Evolutionary conservation across 2,888 invertebrate species (phyloP), one percentile per base, ranked within the genome.

Genomic region (Blastobasis lacticolella): DNA sequence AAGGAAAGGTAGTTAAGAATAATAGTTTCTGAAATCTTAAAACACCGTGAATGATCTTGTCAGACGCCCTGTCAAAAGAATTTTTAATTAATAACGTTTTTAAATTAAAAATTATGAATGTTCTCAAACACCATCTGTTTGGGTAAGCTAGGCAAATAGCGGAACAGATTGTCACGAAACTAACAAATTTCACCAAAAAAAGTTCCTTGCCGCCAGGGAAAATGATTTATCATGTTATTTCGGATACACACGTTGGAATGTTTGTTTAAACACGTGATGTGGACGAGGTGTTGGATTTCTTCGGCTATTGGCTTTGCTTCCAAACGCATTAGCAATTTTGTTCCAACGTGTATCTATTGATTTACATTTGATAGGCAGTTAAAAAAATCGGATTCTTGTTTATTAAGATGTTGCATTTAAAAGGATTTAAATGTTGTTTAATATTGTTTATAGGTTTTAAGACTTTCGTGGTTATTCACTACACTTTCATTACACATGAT

Each of bases 151-250:
- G 84, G 86, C 84, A 85, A 88, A 88, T 85, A 88, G 81, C 88
- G 87, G 85, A 88, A 88, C 88, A 83, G 86, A 84, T 82, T 81
- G 87, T 83, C 81, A 83, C 73, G 77, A 81, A 81, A 83, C 76
- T 83, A 79, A 87, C 85, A 81, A 82, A 87, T 86, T 84, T 79
- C 66, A 65, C 57, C 62, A 64, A 67, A 74, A 76, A 85, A 85
- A 85, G 81, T 75, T 62, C 61, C 62, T 59, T 59, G 66, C 64
- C 66, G 55, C 69, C 59, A 70, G 59, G 58, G 69, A 74, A 85
- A 77, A 84, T 88, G 85, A 88, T 88, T 88, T 84, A 88, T 85
- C 78, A 75, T 75, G 81, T 82, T 83, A 85, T 84, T 86, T 84
- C 64, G 82, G 81, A 84, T 83, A 78, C 78, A 75, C 75, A 75